phyloP scores from a whole-genome alignment of 2,797 vertebrate species.

The Gymnothorax reevesii region DNA sequence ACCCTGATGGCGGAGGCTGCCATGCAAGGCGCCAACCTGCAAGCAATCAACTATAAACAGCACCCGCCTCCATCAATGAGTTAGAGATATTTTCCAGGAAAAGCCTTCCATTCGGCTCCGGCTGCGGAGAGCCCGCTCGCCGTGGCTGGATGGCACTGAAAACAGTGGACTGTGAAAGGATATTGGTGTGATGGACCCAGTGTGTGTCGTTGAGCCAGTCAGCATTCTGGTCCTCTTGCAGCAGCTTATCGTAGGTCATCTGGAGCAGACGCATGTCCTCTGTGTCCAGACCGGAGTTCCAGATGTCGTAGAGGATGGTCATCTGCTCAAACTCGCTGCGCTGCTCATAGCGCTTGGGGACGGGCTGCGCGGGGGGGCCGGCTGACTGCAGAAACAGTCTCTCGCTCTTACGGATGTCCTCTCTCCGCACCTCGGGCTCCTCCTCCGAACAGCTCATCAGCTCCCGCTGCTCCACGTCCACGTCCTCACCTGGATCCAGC shows the following conservation, averaged over 20 bases:
- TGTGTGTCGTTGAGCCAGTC: slow-evolving; percentile 97
- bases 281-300: slow-evolving; percentile 86
- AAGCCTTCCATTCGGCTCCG: too few species aligned
- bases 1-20: too few species aligned
- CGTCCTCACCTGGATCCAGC: slow-evolving; percentile 69
- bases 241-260: slow-evolving; percentile 83
- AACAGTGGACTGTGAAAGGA: slow-evolving; percentile 75
- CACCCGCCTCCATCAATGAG: too few species aligned
- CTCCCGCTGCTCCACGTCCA: slow-evolving; percentile 79
- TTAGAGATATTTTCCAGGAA: too few species aligned
- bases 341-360: slow-evolving; percentile 61
- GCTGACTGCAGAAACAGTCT: slow-evolving; percentile 76
- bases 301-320: slow-evolving; percentile 93
- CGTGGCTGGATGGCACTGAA: too few species aligned
- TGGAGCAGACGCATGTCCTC: slow-evolving; percentile 84
- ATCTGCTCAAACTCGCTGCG: slow-evolving; percentile 92
- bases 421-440: slow-evolving; percentile 65
- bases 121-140: neutral
- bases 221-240: slow-evolving; percentile 82
- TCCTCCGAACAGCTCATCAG: slow-evolving; percentile 70
- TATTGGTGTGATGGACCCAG: slow-evolving; percentile 92
- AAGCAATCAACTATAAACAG: too few species aligned
- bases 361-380: slow-evolving; percentile 11
- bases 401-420: slow-evolving; percentile 77
- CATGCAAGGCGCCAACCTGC: too few species aligned